Evolutionary conservation across 2,797 vertebrate species (phyloP).

Genomic region (Masticophis lateralis): DNA sequence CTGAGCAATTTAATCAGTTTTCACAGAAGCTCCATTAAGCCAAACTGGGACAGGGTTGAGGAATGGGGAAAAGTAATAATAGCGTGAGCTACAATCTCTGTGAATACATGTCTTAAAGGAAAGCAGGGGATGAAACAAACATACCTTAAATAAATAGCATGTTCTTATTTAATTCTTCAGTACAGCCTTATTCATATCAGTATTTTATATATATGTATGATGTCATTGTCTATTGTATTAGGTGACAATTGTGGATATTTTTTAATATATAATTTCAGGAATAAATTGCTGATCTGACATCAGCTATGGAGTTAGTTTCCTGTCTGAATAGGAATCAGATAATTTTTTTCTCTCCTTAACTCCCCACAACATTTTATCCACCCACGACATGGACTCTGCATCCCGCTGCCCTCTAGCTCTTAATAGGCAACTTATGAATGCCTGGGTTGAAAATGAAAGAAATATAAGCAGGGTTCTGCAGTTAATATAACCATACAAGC

Average conservation of each 20-base stretch:
- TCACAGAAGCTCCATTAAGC: not conserved
- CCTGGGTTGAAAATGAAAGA: not conserved
- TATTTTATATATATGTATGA: not conserved
- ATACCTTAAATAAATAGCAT: not conserved
- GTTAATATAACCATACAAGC: not conserved
- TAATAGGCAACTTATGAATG: not conserved
- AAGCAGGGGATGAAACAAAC: not conserved
- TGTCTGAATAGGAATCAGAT: not conserved
- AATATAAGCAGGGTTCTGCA: not conserved
- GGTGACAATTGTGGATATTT: not conserved
- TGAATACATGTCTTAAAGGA: not conserved
- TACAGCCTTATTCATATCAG: not conserved
- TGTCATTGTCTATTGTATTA: not conserved
- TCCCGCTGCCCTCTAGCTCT: not conserved
- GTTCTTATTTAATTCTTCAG: not conserved
- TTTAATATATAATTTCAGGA: not conserved
- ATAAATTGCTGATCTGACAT: not conserved
- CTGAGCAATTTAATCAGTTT: not conserved
- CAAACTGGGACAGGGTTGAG: not conserved
- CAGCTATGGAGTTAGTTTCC: not conserved
- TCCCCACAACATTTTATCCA: not conserved
- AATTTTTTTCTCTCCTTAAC: not conserved
- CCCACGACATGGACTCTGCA: not conserved
- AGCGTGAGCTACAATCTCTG: not conserved
- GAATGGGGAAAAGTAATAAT: not conserved